These are phyloP conservation scores for Alentia gelatinosa DNA, from an alignment of 2,888 invertebrate genomes.

Conservation along the genomic window DNA sequence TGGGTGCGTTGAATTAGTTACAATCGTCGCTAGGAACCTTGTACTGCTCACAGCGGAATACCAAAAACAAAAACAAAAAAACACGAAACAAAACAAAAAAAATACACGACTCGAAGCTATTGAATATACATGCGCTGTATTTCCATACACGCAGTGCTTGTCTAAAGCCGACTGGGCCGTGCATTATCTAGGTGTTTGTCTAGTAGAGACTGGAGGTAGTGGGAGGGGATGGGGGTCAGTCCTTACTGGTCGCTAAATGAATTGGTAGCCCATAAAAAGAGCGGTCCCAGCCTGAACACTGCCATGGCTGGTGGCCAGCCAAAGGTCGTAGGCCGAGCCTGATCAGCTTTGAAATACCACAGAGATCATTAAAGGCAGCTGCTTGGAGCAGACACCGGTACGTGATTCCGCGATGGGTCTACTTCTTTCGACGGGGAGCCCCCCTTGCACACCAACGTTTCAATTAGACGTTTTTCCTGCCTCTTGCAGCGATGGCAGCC, in stretches of 20 bases:
- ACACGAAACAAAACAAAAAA: background rate
- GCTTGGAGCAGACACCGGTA: background rate
- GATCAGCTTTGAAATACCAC: constrained; percentile 26
- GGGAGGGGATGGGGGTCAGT: too few species aligned
- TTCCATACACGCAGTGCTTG: background rate
- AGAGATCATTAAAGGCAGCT: background rate
- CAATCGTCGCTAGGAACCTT: background rate
- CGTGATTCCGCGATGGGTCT: too few species aligned
- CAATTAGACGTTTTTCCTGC: background rate
- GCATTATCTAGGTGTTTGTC: background rate
- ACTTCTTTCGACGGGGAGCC: background rate
- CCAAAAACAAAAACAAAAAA: background rate
- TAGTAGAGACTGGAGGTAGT: too few species aligned
- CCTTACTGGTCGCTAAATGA: background rate
- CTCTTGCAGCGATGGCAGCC: background rate
- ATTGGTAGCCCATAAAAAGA: constrained; percentile 4
- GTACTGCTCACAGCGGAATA: too few species aligned
- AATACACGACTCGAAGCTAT: background rate
- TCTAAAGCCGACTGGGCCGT: background rate
- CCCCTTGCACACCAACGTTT: constrained; percentile 20
- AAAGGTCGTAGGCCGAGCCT: background rate
- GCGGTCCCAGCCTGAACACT: background rate
- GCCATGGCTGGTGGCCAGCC: background rate
- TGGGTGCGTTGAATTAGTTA: background rate
- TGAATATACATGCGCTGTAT: background rate